These are phyloP conservation scores for Oegoconia quadripuncta DNA, from an alignment of 2,888 invertebrate species.

Conservation along the genomic window DNA sequence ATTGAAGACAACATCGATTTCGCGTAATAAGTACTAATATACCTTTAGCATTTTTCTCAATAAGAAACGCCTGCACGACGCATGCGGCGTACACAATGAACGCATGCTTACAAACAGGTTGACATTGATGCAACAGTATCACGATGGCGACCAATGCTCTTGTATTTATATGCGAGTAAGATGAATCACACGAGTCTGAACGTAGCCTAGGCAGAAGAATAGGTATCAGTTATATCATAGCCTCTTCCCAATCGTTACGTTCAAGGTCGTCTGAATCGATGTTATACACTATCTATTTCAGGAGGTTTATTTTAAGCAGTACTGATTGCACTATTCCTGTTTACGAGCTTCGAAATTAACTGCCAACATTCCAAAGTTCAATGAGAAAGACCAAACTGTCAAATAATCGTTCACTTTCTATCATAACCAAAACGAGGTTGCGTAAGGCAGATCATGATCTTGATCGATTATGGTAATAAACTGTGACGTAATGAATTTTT, in stretches of 20 bases:
- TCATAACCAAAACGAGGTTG: constrained; percentile 45
- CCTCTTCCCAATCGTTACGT: constrained; percentile 6
- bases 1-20: no score
- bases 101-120: constrained; percentile 39
- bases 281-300: constrained; percentile 21
- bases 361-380: constrained; percentile 19
- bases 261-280: constrained; percentile 8
- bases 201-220: no score
- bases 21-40: no score
- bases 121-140: constrained; percentile 38
- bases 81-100: constrained; percentile 25
- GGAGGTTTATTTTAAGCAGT: constrained; percentile 25
- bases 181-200: constrained; percentile 35
- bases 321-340: no score
- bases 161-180: constrained; percentile 13
- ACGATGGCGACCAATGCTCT: constrained; percentile 34
- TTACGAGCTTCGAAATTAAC: no score
- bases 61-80: not conserved
- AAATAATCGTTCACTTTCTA: constrained; percentile 40
- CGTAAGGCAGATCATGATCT: constrained; percentile 59
- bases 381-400: constrained; percentile 16
- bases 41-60: no score
- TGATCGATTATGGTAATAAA: constrained; percentile 72
- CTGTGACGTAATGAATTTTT: constrained; percentile 54
- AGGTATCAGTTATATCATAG: no score